phyloP scores from a whole-genome alignment of 2,113 vertebrate genomes.

The Misgurnus anguillicaudatus region DNA sequence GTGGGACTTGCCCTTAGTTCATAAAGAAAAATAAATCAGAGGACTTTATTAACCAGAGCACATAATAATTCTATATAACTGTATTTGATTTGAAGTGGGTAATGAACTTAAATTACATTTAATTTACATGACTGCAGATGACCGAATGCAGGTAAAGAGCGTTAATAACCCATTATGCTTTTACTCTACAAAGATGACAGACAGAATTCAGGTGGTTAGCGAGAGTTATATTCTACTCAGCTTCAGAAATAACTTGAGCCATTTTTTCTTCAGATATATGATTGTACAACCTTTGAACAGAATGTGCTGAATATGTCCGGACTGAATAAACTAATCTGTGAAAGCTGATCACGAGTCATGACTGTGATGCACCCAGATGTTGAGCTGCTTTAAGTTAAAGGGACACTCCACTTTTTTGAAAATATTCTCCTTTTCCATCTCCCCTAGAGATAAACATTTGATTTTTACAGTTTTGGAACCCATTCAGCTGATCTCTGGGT shows the following conservation, averaged over 20 bases:
- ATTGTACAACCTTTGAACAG: slow-evolving; percentile 38
- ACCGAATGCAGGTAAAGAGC: slow-evolving; percentile 11
- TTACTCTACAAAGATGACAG: not conserved
- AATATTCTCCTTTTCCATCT: too few species aligned
- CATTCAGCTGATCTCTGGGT: too few species aligned
- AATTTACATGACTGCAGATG: slow-evolving; percentile 9
- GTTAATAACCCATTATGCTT: not conserved
- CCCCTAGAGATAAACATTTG: too few species aligned
- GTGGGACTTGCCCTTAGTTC: not conserved
- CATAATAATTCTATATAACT: not conserved
- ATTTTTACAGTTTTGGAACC: too few species aligned
- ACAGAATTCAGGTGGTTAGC: slow-evolving; percentile 7
- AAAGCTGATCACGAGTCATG: not conserved
- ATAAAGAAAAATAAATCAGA: not conserved
- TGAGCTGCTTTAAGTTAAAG: too few species aligned
- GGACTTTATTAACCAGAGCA: slow-evolving; percentile 12
- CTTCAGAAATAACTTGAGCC: slow-evolving; percentile 39
- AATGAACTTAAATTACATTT: not conserved
- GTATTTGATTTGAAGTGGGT: not conserved
- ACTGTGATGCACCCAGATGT: not conserved
- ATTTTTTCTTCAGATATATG: slow-evolving; percentile 32
- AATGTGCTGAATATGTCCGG: slow-evolving; percentile 30
- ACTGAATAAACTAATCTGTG: slow-evolving; percentile 34
- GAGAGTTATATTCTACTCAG: slow-evolving; percentile 6
- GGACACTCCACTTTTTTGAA: too few species aligned